These are phyloP conservation scores for Helogale parvula DNA, from an alignment of 2,113 vertebrate genomes.

Conservation along the genomic window DNA sequence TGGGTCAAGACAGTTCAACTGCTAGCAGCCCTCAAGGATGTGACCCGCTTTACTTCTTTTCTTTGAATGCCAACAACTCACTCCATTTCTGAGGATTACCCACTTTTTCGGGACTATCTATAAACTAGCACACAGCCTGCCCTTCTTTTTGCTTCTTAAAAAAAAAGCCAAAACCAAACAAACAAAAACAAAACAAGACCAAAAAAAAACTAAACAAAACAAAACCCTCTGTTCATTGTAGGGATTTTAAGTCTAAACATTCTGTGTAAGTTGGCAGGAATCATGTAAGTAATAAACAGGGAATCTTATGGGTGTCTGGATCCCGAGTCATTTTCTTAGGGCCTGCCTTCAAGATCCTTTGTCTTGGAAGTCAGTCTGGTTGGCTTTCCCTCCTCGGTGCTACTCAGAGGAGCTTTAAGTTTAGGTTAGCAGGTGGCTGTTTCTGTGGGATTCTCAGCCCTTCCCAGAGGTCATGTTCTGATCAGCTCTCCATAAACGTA, in stretches of 20 bases:
- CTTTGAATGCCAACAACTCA: not conserved
- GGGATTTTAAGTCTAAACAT: not conserved
- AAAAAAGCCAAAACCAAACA: not conserved
- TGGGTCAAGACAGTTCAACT: not conserved
- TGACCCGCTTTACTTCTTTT: not conserved
- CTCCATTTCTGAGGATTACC: not conserved
- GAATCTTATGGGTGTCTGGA: not conserved
- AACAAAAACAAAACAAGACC: not conserved
- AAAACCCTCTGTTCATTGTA: not conserved
- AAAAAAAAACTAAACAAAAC: not conserved
- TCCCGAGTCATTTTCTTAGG: not conserved
- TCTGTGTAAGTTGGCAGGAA: not conserved
- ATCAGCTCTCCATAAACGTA: accelerated
- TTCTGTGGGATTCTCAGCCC: not conserved
- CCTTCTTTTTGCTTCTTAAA: not conserved
- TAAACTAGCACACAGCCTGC: not conserved
- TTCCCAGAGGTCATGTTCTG: not conserved
- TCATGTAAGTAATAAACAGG: not conserved
- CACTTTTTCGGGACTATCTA: slow-evolving; percentile 19
- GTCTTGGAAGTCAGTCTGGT: not conserved
- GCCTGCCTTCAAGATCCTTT: not conserved
- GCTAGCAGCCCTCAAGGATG: not conserved
- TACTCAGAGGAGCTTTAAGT: slow-evolving; percentile 18
- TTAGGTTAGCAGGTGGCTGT: not conserved
- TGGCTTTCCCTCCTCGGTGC: not conserved